These are phyloP conservation scores for Xylota segnis DNA, from an alignment of 2,888 invertebrate genomes.

Conservation along the genomic window DNA sequence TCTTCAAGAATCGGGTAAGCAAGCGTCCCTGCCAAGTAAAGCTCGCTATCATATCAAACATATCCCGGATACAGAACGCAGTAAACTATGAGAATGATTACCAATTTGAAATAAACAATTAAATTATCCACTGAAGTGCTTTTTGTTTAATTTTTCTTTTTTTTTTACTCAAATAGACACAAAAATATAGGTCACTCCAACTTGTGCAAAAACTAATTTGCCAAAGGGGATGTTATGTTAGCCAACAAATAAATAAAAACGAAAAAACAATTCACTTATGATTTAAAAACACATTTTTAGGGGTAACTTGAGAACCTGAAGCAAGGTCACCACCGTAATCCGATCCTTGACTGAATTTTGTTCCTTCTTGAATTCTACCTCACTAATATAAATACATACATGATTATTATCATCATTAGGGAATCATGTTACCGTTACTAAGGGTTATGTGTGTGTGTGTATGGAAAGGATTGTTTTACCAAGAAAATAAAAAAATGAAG, in stretches of 20 bases:
- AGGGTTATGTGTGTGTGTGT: neutral
- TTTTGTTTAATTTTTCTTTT: too few species aligned
- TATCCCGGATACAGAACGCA: too few species aligned
- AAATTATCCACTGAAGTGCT: too few species aligned
- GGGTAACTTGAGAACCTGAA: slow-evolving; percentile 28
- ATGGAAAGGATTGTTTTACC: slow-evolving; percentile 5
- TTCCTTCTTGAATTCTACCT: slow-evolving; percentile 2
- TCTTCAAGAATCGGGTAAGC: too few species aligned
- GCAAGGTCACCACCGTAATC: slow-evolving; percentile 58
- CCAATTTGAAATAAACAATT: too few species aligned
- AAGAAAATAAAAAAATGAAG: slow-evolving; percentile 32
- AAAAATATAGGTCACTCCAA: neutral
- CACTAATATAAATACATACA: slow-evolving; percentile 25
- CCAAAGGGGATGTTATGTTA: neutral
- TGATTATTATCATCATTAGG: slow-evolving; percentile 56
- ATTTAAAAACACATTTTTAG: slow-evolving; percentile 3
- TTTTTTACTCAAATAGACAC: too few species aligned
- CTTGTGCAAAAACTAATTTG: neutral
- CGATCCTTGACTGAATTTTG: slow-evolving; percentile 18
- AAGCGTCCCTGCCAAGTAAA: too few species aligned
- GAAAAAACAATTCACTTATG: neutral
- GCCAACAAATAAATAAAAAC: neutral
- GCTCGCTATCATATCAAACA: too few species aligned
- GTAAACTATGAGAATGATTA: too few species aligned
- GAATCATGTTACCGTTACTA: slow-evolving; percentile 55